Base-by-base conservation (phyloP, 2,888 invertebrate species). In the Coecobrya sp. region DNA sequence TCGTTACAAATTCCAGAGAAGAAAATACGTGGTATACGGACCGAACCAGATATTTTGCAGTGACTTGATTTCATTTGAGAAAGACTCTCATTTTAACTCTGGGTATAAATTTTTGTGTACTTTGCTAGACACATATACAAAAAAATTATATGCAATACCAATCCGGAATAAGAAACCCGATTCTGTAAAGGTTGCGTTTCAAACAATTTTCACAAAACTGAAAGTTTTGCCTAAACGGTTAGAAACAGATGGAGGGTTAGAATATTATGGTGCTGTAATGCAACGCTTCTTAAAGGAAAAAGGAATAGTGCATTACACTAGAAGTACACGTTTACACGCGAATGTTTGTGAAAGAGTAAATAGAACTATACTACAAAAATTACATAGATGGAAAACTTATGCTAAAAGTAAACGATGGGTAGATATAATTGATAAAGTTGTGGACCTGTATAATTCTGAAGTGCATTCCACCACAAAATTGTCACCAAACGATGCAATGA, bases 281-380 rank as follows among this genome's bases (percentile, higher is more conserved):
- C 22, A 79, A 52, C 7, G 25, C 0, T 79, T 19, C 27, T n/a
- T 79, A 1, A 22, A 52, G 25, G 1, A 49, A 10, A 1, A 52
- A 4, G 10, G 25, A 8, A 52, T 79, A 0, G n/a, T 4, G 2
- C 49, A 52, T 8, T 79, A 79, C n/a, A 16, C 49, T 1, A 1
- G 25, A 27, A 13, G 1, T 2, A 52, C 52, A 11, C 10, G 16
- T 0, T 25, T 79, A 1, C 11, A 79, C 0, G 16, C 13, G 2
- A 16, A 22, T 8, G n/a, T 25, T 27, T 79, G 79, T n/a, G 79
- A 79, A 52, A 11, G 79, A 8, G 13, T 79, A 1, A 79, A 79
- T n/a, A 0, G 49, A 1, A 79, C 79, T 2, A 25, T 79, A 1
- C 16, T 49, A 13, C 11, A 0, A 1, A 79, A 52, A 25, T 7